Base-by-base conservation (phyloP, 2,888 invertebrate genomes). In the Pocota personata region DNA sequence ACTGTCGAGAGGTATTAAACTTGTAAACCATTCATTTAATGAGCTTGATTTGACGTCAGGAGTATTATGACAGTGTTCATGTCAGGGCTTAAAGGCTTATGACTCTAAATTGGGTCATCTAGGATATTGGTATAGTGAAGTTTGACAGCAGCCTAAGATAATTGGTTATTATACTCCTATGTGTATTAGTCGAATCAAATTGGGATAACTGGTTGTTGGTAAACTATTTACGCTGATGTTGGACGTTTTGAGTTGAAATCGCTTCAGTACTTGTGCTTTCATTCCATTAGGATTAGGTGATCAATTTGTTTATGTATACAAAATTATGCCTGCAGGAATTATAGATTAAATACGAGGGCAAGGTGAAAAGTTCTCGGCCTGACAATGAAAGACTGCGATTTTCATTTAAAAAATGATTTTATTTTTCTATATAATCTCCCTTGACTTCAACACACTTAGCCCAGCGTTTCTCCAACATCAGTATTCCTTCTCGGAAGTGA, bases 11-110 rank as follows among this genome's bases (percentile, higher is more conserved):
- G 52, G 52, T 52, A 67, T 67, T 67, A 52, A 24, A 40, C 27
- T 27, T n/a, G 37, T 67, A 52, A 67, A 52, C 67, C 37, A 67
- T 67, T 67, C 37, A 67, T 67, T 67, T 27, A 40, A 40, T 67
- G 67, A 27, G 14, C 27, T 52, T 52, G 37, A 52, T 67, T 67
- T 67, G 67, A 67, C 52, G 24, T 67, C 37, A 67, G 27, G 67
- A 16, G 16, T 16, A 35, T 6, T 14, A 52, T 40, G 58, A 58
- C 58, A 14, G 10, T 16, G 19, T 32, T 2, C 32, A 57, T 57
- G 16, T 12, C 19, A 30, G 32, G 14, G 32, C 32, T 57, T 40
- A 24, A 58, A 12, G 21, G 57, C 57, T 57, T 57, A 57, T n/a
- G 37, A 2, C 24, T 60, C n/a, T 21, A 24, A 60, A 60, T 60